A percentile compares a stretch with the other conserved stretches of the same genome.
These are phyloP conservation scores for Myotis yumanensis DNA, from an alignment of 2,113 vertebrate genomes.

Conservation along the genomic window DNA sequence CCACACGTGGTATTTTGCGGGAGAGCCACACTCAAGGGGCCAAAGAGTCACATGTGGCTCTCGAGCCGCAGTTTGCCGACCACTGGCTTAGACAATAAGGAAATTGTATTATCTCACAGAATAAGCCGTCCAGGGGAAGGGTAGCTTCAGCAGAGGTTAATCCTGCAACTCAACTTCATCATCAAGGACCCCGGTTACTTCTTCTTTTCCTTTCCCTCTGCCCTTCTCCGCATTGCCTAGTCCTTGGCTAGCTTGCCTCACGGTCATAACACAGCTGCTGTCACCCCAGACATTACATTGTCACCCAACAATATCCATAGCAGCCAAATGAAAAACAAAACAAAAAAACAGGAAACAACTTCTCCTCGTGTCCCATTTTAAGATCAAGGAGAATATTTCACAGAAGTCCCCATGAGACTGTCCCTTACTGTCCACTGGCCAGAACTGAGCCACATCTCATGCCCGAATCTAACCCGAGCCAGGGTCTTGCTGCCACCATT, in stretches of 20 bases:
- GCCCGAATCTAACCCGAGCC: background rate
- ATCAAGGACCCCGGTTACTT: background rate
- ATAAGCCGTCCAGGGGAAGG: background rate
- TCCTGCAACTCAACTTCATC: background rate
- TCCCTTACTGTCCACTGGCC: background rate
- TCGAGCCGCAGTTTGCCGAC: too few species aligned
- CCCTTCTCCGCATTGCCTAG: background rate
- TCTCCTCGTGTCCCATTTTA: background rate
- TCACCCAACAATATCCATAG: background rate
- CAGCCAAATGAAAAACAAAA: background rate
- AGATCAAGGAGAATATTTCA: background rate
- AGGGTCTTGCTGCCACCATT: background rate
- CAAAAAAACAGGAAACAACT: background rate
- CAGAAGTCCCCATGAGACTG: background rate
- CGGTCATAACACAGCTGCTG: background rate
- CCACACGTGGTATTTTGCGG: too few species aligned
- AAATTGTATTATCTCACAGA: background rate
- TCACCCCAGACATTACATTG: background rate
- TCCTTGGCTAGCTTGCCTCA: background rate
- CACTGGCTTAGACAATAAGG: background rate
- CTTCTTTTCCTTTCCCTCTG: conserved; percentile 7
- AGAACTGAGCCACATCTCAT: background rate
- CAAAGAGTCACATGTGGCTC: too few species aligned
- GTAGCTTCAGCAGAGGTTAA: background rate
- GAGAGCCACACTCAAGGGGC: too few species aligned